Base-by-base conservation (phyloP, 2,113 vertebrate species). In the Coturnix japonica region DNA sequence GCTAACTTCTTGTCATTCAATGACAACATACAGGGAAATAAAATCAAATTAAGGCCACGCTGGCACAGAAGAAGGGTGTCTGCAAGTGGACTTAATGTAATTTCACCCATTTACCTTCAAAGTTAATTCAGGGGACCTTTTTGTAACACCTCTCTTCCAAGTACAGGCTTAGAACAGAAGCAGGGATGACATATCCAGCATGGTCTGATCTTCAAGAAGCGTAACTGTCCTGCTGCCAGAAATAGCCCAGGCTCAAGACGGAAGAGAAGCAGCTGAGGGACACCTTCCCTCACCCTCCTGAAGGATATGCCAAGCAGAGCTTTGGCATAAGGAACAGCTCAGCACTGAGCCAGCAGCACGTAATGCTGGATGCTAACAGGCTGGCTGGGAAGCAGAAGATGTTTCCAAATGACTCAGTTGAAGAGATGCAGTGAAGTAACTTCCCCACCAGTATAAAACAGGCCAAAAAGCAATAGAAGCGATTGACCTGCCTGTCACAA, bases 181-280 rank as follows among this genome's bases (percentile, higher is more conserved):
- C 0, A 0, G 47, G 15, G 20, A 47, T 41, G 31, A 2, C 0
- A 0, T 18, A 28, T 12, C 23, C 59, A 56, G 53, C 39, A 28
- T 0, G 0, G 37, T 15, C 13, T 25, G 33, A 41, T 64, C 46
- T 54, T 75, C 70, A 41, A 19, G 46, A 33, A 77, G 19, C 35
- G 46, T 85, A 88, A 54, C 5, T 31, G 37, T 3, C 65, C 17
- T 44, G 57, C 57, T 60, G 64, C 31, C 44, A 1, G 1, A 33
- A 72, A n/a, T 28, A 87, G 49, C 63, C 21, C 1, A 1, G 39
- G 69, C 23, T 46, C 7, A 1, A 5, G 39, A 72, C 5, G 64
- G 49, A 47, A 15, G 5, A 92, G 61, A 10, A 81, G 43, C 39
- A 83, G 49, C 63, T 74, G n/a, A n/a, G 33, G 41, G 84, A 59